A percentile compares a stretch with the other conserved stretches of the same genome.
Conservation (phyloP, 2,113 vertebrate genomes). For the Actenoides lindsayi region DNA sequence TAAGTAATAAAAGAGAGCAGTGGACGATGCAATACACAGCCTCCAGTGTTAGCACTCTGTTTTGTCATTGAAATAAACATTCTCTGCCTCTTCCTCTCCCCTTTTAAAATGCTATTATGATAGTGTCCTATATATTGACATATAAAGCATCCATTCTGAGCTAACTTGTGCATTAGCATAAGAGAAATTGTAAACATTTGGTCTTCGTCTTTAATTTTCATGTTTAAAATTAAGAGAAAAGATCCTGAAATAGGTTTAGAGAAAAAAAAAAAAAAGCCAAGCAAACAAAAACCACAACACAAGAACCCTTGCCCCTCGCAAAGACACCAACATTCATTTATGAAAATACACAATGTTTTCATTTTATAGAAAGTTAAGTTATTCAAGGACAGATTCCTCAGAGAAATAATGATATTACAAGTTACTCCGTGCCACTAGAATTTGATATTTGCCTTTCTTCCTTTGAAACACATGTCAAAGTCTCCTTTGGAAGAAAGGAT, state of each 20-base stretch:
- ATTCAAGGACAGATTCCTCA: not conserved
- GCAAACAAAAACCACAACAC: accelerated
- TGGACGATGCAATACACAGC: not conserved
- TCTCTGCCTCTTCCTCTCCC: not conserved
- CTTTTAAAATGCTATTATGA: not conserved
- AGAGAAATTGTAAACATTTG: not conserved
- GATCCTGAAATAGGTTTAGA: not conserved
- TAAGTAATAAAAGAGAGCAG: not conserved
- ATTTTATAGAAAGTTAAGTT: not conserved
- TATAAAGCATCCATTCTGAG: not conserved
- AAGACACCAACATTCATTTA: not conserved
- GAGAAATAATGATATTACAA: not conserved
- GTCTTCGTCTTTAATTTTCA: not conserved
- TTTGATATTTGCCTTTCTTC: not conserved
- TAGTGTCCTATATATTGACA: not conserved
- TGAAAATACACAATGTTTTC: not conserved
- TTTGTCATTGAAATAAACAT: not conserved
- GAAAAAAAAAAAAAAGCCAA: not conserved
- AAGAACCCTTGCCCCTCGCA: not conserved
- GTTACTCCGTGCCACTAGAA: not conserved
- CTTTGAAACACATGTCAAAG: slow-evolving; percentile 4
- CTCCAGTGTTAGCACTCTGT: not conserved
- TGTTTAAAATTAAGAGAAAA: not conserved
- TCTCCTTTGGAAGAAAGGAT: not conserved
- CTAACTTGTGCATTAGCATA: not conserved